Conservation (phyloP, 2,888 invertebrate species). For the Pachymerium ferrugineum region DNA sequence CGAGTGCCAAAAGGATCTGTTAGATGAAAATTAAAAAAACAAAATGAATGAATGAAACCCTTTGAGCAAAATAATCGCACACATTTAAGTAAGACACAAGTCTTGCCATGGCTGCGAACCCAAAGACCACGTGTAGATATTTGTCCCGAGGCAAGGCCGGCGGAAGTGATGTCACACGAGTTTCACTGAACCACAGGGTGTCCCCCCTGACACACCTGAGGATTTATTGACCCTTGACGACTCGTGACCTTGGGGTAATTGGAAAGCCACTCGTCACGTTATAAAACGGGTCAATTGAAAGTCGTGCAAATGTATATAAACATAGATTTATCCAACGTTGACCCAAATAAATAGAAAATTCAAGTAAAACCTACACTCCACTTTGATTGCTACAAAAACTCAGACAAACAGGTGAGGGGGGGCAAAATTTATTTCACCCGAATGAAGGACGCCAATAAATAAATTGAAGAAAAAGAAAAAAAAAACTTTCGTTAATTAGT, state of each 20-base stretch:
- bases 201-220: background rate
- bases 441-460: too few relatives aligned
- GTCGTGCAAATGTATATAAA: background rate
- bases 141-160: background rate
- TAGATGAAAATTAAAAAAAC: constrained; percentile 43
- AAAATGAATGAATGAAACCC: background rate
- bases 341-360: background rate
- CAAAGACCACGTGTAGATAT: background rate
- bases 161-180: background rate
- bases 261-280: background rate
- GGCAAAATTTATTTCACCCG: too few relatives aligned
- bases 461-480: too few relatives aligned
- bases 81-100: background rate
- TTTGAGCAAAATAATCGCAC: background rate
- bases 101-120: background rate
- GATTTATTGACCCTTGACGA: background rate
- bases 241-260: background rate
- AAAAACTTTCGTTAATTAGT: too few relatives aligned
- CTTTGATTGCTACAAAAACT: too few relatives aligned
- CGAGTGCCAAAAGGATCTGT: constrained; percentile 86
- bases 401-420: too few relatives aligned
- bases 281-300: background rate
- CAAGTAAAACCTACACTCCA: too few relatives aligned
- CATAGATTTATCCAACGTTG: too few relatives aligned
- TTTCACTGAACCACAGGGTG: background rate